Percentiles rank a stretch among this genome's conserved stretches.
Conservation (phyloP, 2,797 vertebrate genomes). For the Eospalax fontanierii region DNA sequence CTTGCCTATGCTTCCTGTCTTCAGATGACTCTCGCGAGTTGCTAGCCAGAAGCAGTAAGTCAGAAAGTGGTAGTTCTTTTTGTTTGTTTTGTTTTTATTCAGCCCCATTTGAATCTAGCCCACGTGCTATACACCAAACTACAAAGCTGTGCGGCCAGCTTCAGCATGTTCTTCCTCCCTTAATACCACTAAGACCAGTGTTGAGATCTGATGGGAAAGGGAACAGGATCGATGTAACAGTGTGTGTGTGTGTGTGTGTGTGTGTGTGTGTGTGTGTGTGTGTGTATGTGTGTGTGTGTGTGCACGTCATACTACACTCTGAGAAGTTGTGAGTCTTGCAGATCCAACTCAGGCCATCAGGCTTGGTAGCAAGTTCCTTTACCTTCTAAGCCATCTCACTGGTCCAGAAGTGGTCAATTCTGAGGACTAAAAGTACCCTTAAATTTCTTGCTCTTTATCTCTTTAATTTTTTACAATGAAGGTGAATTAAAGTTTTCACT, state of each 20-base stretch:
- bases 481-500: slow-evolving; percentile 56
- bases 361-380: background rate
- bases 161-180: too few species aligned
- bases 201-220: too few species aligned
- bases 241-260: background rate
- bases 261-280: too few species aligned
- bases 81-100: too few species aligned
- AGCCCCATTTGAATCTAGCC: too few species aligned
- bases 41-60: background rate
- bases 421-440: background rate
- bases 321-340: background rate
- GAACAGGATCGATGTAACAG: too few species aligned
- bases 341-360: background rate
- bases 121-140: too few species aligned
- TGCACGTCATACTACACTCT: too few species aligned
- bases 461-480: background rate
- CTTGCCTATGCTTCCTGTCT: background rate
- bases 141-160: too few species aligned
- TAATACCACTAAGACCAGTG: too few species aligned
- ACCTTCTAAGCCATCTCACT: background rate
- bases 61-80: slow-evolving; percentile 17
- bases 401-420: background rate
- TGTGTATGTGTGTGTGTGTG: background rate
- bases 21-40: slow-evolving; percentile 29
- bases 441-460: background rate